Evolutionary conservation across 2,888 invertebrate genomes (phyloP).

Genomic region (Elmis aenea): DNA sequence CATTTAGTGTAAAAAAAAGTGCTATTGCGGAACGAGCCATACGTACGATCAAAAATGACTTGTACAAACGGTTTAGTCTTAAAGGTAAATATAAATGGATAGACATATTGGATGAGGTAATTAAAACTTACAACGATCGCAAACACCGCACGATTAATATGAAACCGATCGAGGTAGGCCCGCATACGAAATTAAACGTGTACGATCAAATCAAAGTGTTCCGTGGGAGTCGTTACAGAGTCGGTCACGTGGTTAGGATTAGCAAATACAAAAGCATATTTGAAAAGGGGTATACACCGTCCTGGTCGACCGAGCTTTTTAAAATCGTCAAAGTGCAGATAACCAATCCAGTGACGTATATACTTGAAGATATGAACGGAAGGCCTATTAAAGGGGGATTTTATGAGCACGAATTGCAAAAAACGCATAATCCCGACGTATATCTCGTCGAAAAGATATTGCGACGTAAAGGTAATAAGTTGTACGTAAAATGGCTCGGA

Average conservation of each 20-base stretch:
- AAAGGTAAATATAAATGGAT: conserved; percentile 27
- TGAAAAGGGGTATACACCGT: too few species aligned
- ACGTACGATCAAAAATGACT: too few species aligned
- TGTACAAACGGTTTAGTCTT: conserved; percentile 29
- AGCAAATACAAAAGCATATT: conserved; percentile 24
- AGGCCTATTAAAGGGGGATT: conserved; percentile 23
- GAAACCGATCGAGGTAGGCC: conserved; percentile 25
- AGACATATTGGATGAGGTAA: conserved; percentile 1
- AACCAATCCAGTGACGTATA: conserved; percentile 27
- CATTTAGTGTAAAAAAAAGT: conserved; percentile 22
- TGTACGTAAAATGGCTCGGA: too few species aligned
- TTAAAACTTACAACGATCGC: conserved; percentile 23
- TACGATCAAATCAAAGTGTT: neutral
- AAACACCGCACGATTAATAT: conserved; percentile 30
- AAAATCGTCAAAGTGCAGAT: conserved; percentile 22
- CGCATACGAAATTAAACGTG: neutral
- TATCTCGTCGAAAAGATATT: conserved; percentile 29
- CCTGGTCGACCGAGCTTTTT: too few species aligned
- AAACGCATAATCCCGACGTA: conserved; percentile 21
- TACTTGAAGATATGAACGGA: conserved; percentile 21
- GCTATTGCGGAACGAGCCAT: conserved; percentile 26
- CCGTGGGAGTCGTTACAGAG: conserved; percentile 7
- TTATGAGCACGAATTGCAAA: too few species aligned
- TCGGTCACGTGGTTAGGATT: conserved; percentile 28
- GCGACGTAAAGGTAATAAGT: conserved; percentile 13